Conservation (phyloP, 2,113 vertebrate species). For the Ptilonorhynchus violaceus region DNA sequence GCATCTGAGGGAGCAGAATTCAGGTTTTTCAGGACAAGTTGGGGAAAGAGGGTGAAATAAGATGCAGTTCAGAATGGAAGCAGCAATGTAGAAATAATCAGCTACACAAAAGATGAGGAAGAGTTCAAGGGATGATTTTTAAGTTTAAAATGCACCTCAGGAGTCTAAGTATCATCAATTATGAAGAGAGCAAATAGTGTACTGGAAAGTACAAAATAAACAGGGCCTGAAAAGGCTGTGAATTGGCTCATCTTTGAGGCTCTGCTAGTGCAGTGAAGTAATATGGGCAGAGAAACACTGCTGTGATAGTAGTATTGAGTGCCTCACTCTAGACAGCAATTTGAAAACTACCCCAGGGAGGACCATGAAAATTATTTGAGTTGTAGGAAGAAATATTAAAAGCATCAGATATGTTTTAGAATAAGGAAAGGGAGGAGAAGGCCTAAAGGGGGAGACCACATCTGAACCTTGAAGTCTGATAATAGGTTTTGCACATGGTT, state of each 20-base stretch:
- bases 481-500: neutral
- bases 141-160: neutral
- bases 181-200: neutral
- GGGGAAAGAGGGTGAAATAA: neutral
- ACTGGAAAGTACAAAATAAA: neutral
- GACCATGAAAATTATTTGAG: neutral
- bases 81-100: neutral
- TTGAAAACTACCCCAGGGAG: neutral
- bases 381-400: neutral
- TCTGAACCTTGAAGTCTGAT: neutral
- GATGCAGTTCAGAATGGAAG: neutral
- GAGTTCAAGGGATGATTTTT: neutral
- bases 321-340: neutral
- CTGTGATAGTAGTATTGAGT: neutral
- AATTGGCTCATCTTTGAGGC: neutral
- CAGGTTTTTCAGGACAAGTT: neutral
- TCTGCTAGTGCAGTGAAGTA: neutral
- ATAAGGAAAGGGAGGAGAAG: neutral
- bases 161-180: neutral
- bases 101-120: neutral
- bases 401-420: neutral
- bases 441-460: neutral
- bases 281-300: neutral
- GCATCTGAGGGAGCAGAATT: neutral
- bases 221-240: neutral